Conservation (phyloP, 2,888 invertebrate species). For the Ptychoptera contaminata region DNA sequence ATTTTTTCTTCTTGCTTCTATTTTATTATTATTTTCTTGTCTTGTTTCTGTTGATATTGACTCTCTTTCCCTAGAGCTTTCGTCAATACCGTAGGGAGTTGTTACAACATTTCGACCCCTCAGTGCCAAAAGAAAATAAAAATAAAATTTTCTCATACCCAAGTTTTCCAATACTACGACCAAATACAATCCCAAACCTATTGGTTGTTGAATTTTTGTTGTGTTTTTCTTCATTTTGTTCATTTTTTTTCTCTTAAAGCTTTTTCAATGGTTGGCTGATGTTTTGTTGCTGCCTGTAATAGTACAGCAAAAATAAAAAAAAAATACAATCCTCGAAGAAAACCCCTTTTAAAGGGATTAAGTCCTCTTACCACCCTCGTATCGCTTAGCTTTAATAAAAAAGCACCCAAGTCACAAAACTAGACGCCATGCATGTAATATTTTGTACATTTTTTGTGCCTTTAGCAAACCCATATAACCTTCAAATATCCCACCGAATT, state of each 20-base stretch:
- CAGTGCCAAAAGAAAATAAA: background rate
- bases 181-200: too few relatives aligned
- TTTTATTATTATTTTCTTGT: too few relatives aligned
- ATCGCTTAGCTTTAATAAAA: background rate
- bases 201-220: too few relatives aligned
- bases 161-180: too few relatives aligned
- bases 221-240: too few relatives aligned
- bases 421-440: too few relatives aligned
- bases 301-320: background rate
- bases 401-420: too few relatives aligned
- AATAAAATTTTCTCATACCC: too few relatives aligned
- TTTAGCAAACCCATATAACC: too few relatives aligned
- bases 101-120: conserved; percentile 2
- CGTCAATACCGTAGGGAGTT: conserved; percentile 5
- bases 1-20: too few relatives aligned
- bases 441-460: too few relatives aligned
- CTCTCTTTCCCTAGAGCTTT: conserved; percentile 5
- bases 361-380: background rate
- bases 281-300: background rate
- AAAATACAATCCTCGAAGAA: background rate
- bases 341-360: background rate
- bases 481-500: too few relatives aligned
- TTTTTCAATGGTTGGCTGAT: background rate
- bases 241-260: background rate
- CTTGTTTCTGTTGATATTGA: conserved; percentile 3